phyloP scores from a whole-genome alignment of 2,888 invertebrate species.

The Xiphydria camelus region DNA sequence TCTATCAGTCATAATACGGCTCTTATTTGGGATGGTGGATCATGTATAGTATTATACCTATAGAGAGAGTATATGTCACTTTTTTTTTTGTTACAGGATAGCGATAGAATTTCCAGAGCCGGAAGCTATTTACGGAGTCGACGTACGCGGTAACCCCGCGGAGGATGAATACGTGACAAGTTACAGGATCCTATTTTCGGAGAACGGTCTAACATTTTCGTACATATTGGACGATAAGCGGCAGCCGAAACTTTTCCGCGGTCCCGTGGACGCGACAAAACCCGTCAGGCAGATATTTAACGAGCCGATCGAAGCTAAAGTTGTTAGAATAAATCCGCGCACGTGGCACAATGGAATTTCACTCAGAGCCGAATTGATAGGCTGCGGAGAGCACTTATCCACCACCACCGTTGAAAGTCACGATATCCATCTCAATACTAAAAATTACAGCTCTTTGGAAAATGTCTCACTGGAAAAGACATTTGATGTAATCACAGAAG shows the following conservation, averaged over 20 bases:
- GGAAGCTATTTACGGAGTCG: slow-evolving; percentile 75
- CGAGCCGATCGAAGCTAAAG: slow-evolving; percentile 75
- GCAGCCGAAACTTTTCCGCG: slow-evolving; percentile 59
- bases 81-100: slow-evolving; percentile 49
- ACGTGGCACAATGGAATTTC: slow-evolving; percentile 74
- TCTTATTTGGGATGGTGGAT: too few species aligned
- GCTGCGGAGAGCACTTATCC: slow-evolving; percentile 62
- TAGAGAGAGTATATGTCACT: too few species aligned
- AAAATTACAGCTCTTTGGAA: too few species aligned
- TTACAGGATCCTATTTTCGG: slow-evolving; percentile 73
- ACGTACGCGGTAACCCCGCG: slow-evolving; percentile 71
- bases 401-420: slow-evolving; percentile 14
- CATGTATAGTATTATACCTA: too few species aligned
- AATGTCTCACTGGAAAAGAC: too few species aligned
- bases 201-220: slow-evolving; percentile 67
- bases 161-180: slow-evolving; percentile 77
- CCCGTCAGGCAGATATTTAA: slow-evolving; percentile 69
- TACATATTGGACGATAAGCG: slow-evolving; percentile 62
- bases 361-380: slow-evolving; percentile 73
- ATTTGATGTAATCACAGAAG: too few species aligned
- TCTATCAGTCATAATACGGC: too few species aligned
- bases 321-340: slow-evolving; percentile 72
- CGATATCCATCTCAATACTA: too few species aligned
- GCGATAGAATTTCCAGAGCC: slow-evolving; percentile 68
- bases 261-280: slow-evolving; percentile 58